Evolutionary conservation across 2,113 vertebrate genomes (phyloP).

Genomic region (Arothron firmamentum): DNA sequence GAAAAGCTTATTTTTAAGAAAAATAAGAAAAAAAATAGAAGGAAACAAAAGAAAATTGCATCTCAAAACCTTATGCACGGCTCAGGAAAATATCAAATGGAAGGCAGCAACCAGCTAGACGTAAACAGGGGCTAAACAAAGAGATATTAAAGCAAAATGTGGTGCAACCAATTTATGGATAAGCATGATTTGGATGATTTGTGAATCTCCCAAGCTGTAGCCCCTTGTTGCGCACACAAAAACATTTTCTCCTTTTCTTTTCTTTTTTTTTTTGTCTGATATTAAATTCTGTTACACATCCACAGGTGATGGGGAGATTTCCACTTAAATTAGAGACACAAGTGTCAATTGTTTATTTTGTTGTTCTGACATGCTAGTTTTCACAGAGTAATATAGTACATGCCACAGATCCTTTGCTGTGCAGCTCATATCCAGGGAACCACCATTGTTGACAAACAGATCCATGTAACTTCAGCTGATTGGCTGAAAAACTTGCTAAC

Average conservation of each 20-base stretch:
- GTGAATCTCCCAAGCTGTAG: constrained; percentile 34
- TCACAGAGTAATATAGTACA: constrained; percentile 35
- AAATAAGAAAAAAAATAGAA: constrained; percentile 5
- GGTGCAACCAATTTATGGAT: constrained; percentile 29
- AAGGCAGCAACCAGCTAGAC: constrained; percentile 16
- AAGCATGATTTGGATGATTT: constrained; percentile 46
- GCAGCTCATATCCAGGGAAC: constrained; percentile 30
- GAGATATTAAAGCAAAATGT: constrained; percentile 34
- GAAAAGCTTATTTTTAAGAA: not conserved
- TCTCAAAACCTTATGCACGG: not conserved
- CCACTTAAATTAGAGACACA: constrained; percentile 69
- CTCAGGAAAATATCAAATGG: constrained; percentile 32
- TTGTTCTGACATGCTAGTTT: constrained; percentile 39
- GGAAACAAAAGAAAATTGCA: constrained; percentile 17
- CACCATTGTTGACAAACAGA: constrained; percentile 37
- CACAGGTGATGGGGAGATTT: constrained; percentile 63
- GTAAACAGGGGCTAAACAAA: constrained; percentile 38
- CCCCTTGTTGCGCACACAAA: constrained; percentile 27
- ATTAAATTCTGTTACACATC: constrained; percentile 61
- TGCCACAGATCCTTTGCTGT: constrained; percentile 2
- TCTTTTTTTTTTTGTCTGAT: constrained; percentile 63
- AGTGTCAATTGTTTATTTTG: constrained; percentile 50
- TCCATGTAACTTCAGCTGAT: constrained; percentile 9
- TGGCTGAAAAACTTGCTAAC: constrained; percentile 30
- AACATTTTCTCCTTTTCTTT: constrained; percentile 1